phyloP scores from a whole-genome alignment of 2,888 invertebrate species.

The Fragum fragum region DNA sequence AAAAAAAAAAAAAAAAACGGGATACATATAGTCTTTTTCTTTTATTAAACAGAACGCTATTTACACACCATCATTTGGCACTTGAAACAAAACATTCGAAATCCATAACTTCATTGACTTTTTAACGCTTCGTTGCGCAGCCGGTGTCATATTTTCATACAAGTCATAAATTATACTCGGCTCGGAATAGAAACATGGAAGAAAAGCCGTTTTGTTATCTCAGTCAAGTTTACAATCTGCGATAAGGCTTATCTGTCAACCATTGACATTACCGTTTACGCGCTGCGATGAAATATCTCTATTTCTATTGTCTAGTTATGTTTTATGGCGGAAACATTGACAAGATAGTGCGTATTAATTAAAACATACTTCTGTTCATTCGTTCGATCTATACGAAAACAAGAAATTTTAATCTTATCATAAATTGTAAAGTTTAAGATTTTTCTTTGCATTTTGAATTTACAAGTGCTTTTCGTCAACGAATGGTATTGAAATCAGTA shows the following conservation, averaged over 20 bases:
- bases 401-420: background rate
- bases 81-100: constrained; percentile 2
- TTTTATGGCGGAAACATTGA: constrained; percentile 16
- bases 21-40: no score
- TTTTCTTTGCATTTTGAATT: no score
- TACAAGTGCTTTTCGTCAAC: no score
- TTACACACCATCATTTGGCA: no score
- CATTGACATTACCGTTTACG: constrained; percentile 17
- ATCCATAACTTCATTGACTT: background rate
- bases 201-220: constrained; percentile 11
- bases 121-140: background rate
- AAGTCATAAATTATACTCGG: constrained; percentile 8
- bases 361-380: constrained; percentile 3
- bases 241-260: constrained; percentile 27
- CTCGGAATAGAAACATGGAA: background rate
- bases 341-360: constrained; percentile 24
- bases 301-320: constrained; percentile 19
- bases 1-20: no score
- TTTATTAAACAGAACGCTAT: no score
- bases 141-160: constrained; percentile 6
- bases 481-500: no score
- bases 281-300: constrained; percentile 19
- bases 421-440: no score
- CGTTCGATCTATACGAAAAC: background rate
- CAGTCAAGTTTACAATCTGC: constrained; percentile 25